Evolutionary conservation across 2,888 invertebrate species (phyloP).

Genomic region (Andrena minutula): DNA sequence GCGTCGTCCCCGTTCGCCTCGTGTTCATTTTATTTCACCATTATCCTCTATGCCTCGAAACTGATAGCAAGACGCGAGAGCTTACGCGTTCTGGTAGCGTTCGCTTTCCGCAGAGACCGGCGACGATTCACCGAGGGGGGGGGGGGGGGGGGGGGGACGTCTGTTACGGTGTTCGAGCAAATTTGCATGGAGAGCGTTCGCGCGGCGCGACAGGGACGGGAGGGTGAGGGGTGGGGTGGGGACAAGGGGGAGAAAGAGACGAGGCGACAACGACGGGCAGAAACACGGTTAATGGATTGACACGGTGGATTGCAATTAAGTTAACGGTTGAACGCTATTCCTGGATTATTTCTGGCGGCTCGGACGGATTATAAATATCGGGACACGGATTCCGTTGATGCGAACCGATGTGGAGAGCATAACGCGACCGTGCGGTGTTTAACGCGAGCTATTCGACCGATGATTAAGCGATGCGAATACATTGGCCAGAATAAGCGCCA

Average conservation of each 20-base stretch:
- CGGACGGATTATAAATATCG: conserved; percentile 52
- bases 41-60: conserved; percentile 58
- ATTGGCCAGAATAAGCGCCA: conserved; percentile 25
- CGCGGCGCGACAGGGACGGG: neutral
- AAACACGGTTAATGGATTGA: conserved; percentile 59
- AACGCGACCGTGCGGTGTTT: conserved; percentile 27
- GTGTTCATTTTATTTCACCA: conserved; percentile 61
- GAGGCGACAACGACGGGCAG: conserved; percentile 20
- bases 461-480: conserved; percentile 41
- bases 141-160: conserved; percentile 13
- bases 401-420: conserved; percentile 10
- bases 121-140: conserved; percentile 26
- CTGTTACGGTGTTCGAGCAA: conserved; percentile 55
- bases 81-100: conserved; percentile 28
- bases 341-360: conserved; percentile 45
- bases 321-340: conserved; percentile 57
- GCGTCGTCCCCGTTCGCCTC: conserved; percentile 37
- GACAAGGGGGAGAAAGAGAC: neutral
- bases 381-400: conserved; percentile 44
- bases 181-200: conserved; percentile 56
- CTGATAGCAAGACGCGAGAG: conserved; percentile 48
- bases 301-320: conserved; percentile 59
- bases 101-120: conserved; percentile 18
- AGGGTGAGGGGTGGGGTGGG: neutral
- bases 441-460: conserved; percentile 22